Evolutionary conservation across 2,113 vertebrate genomes (phyloP), one percentile per base, ranked within the genome.

Genomic region (Reinhardtius hippoglossoides): DNA sequence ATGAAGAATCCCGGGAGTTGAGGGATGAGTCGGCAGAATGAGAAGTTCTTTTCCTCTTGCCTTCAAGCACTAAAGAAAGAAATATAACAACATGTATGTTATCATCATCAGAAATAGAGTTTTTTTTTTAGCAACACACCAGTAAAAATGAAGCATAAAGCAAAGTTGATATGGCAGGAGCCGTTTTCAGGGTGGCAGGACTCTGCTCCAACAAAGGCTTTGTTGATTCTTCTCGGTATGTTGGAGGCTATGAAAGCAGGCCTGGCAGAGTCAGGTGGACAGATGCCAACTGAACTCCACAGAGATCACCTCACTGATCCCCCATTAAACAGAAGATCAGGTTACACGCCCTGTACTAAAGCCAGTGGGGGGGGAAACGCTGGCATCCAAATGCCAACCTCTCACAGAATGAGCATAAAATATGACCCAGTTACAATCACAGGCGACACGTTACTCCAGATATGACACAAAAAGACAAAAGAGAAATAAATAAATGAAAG

Each of bases 1-100:
- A 95, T 9, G 94, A 90, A 0, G 87, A 89, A 31, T 92, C 88
- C 0, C 69, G 94, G 55, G 90, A 95, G 85, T 93, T 93, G 69
- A 88, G 90, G 55, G 96, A 96, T 23, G 95, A 95, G 57, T 95
- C 95, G 0, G 95, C 95, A 60, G 92, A 95, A 89, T 94, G 90
- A 1, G 96, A 94, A 2, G 88, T 81, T 18, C 95, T 93, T 81
- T 94, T 97, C 87, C 92, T 96, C 88, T 96, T 96, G 83, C 95
- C 95, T 90, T 96, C 95, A 76, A 97, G 91, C 63, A 95, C 97
- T 98, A 88, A 61, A 74, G 61, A 60, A 63, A 24, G 50, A 70
- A 62, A 80, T 9, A 74, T 9, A n/a, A 77, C 15, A 59, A 9
- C 26, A 9, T 1, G 23, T 9, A 18, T 62, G 57, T n/a, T 9